Percentiles rank a stretch among this genome's conserved stretches.
Evolutionary conservation across 2,888 invertebrate species (phyloP).

Genomic region (Rhimphoctona megacephalus): DNA sequence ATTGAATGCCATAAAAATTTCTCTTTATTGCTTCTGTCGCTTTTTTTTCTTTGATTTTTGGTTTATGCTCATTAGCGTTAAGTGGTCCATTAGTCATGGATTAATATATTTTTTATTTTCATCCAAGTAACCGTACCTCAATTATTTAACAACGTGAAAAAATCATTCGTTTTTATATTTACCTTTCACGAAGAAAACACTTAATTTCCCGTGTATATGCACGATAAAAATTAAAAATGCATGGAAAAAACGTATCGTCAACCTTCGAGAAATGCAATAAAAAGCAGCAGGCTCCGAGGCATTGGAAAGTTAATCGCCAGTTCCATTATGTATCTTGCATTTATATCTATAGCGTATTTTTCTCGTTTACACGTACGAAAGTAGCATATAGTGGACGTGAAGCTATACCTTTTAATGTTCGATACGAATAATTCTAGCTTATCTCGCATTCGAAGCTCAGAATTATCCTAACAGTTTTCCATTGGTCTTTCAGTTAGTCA

Average conservation of each 20-base stretch:
- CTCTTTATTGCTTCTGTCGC: neutral
- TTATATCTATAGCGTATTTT: slow-evolving; percentile 27
- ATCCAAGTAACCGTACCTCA: neutral
- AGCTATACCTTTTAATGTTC: neutral
- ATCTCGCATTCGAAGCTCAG: slow-evolving; percentile 9
- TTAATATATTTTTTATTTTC: neutral
- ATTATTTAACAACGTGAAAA: neutral
- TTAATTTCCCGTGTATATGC: neutral
- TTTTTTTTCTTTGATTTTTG: no score
- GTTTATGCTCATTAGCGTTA: slow-evolving; percentile 1
- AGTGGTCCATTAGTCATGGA: slow-evolving; percentile 1
- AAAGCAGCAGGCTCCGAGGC: slow-evolving; percentile 28
- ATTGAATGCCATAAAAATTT: neutral
- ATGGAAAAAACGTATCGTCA: slow-evolving; percentile 9
- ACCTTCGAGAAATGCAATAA: slow-evolving; percentile 39
- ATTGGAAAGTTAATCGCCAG: slow-evolving; percentile 48
- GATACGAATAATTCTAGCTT: slow-evolving; percentile 33
- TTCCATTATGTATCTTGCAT: slow-evolving; percentile 19
- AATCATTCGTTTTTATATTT: neutral
- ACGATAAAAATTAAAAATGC: neutral
- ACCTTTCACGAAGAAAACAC: slow-evolving; percentile 3
- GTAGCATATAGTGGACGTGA: neutral
- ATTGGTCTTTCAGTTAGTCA: neutral
- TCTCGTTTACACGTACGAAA: slow-evolving; percentile 12
- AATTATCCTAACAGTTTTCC: slow-evolving; percentile 26